Percentiles rank a stretch among this genome's conserved stretches.
phyloP scores from a whole-genome alignment of 2,888 invertebrate genomes.

The Bhutanitis thaidina region DNA sequence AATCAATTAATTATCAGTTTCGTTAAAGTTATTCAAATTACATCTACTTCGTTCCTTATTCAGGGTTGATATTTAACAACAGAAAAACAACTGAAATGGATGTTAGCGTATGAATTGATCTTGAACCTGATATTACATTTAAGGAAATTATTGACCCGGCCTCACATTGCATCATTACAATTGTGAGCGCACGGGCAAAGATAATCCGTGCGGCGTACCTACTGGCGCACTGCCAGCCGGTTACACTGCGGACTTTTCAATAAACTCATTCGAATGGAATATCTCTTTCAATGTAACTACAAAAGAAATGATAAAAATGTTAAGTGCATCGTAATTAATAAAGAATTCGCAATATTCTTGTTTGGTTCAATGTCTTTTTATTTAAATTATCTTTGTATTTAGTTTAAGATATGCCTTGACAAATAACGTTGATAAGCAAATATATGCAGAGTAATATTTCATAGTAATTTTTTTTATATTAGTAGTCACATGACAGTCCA shows the following conservation, averaged over 20 bases:
- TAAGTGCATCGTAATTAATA: background rate
- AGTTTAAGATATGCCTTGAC: background rate
- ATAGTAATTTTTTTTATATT: too few relatives aligned
- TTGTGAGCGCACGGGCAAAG: conserved; percentile 62
- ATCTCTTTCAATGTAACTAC: conserved; percentile 73
- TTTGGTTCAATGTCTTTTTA: too few relatives aligned
- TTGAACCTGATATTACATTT: conserved; percentile 16
- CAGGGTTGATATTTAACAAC: too few relatives aligned
- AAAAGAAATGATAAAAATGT: conserved; percentile 66
- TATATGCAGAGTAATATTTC: too few relatives aligned
- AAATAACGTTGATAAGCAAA: background rate
- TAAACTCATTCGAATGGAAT: conserved; percentile 73
- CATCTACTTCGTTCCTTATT: too few relatives aligned
- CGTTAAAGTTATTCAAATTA: too few relatives aligned
- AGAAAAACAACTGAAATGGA: too few relatives aligned
- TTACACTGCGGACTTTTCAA: conserved; percentile 78
- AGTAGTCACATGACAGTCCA: too few relatives aligned
- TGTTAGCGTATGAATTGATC: conserved; percentile 8
- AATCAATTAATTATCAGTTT: too few relatives aligned
- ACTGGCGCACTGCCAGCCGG: conserved; percentile 69
- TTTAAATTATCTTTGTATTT: background rate
- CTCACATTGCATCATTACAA: conserved; percentile 63
- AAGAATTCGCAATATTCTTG: background rate
- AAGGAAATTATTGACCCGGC: conserved; percentile 25
- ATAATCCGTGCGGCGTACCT: conserved; percentile 53